Conservation (phyloP, 2,797 vertebrate genomes). For the Buceros bicornis region DNA sequence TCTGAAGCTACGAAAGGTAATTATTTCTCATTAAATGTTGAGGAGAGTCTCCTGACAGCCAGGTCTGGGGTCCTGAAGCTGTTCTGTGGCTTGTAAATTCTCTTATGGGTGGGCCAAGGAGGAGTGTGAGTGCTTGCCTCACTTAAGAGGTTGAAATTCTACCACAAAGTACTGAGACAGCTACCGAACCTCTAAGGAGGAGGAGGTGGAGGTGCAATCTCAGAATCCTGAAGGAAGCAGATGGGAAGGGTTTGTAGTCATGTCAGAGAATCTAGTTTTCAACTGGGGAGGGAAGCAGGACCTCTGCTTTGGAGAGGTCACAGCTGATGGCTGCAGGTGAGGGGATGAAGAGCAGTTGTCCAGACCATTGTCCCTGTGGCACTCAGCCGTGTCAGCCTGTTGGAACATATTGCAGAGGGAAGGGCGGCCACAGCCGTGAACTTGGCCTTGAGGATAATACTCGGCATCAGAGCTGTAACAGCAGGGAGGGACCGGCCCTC, state of each 20-base stretch:
- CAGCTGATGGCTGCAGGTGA: neutral
- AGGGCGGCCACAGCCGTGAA: accelerated
- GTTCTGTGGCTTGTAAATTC: neutral
- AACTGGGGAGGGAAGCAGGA: neutral
- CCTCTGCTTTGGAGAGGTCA: neutral
- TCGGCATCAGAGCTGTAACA: neutral
- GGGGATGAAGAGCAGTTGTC: neutral
- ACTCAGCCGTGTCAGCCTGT: accelerated
- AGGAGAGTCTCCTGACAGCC: neutral
- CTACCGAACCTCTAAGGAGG: neutral
- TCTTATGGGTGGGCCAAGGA: neutral
- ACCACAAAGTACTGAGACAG: neutral
- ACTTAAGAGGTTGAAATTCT: neutral
- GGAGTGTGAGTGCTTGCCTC: neutral
- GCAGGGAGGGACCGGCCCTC: accelerated
- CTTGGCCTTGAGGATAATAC: neutral
- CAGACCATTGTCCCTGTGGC: neutral
- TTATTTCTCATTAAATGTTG: neutral
- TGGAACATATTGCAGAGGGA: neutral
- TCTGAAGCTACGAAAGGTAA: neutral
- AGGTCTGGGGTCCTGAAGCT: neutral
- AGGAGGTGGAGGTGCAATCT: neutral
- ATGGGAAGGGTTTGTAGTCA: neutral
- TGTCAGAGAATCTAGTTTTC: neutral
- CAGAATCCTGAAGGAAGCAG: neutral